Percentiles rank a stretch among this genome's conserved stretches.
Conservation (phyloP, 2,797 vertebrate species). For the Knipowitschia caucasica region DNA sequence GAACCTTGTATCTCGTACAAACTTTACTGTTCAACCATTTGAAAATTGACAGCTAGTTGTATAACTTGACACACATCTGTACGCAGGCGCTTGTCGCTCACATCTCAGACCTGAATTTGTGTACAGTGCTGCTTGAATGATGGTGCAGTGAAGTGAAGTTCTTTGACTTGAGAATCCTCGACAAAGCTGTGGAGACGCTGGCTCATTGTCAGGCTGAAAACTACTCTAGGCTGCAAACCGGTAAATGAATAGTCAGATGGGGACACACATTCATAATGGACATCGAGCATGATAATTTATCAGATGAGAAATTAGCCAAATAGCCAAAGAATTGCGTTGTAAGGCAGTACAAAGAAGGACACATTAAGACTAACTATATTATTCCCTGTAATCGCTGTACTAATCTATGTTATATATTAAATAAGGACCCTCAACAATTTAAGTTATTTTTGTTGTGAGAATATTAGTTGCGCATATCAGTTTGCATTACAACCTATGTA, state of each 20-base stretch:
- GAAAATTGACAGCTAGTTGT: conserved; percentile 41
- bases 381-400: conserved; percentile 69
- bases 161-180: conserved; percentile 68
- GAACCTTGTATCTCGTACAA: conserved; percentile 72
- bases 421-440: conserved; percentile 67
- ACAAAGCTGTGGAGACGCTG: conserved; percentile 49
- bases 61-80: conserved; percentile 50
- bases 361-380: conserved; percentile 67
- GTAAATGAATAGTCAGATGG: conserved; percentile 46
- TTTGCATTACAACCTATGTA: conserved; percentile 62
- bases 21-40: conserved; percentile 60
- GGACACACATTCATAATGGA: conserved; percentile 45
- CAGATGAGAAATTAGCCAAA: conserved; percentile 66
- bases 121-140: conserved; percentile 71
- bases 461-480: conserved; percentile 67
- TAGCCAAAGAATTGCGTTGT: conserved; percentile 77
- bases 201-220: conserved; percentile 48
- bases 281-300: conserved; percentile 57
- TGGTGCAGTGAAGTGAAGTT: conserved; percentile 67
- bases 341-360: conserved; percentile 72
- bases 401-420: conserved; percentile 71
- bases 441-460: conserved; percentile 64
- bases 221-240: conserved; percentile 52
- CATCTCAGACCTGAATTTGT: conserved; percentile 67
- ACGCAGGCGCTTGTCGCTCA: conserved; percentile 47